A percentile compares a stretch with the other conserved stretches of the same genome.
phyloP scores from a whole-genome alignment of 1,140 invertebrate genomes.

The Harlomillsia oculata region DNA sequence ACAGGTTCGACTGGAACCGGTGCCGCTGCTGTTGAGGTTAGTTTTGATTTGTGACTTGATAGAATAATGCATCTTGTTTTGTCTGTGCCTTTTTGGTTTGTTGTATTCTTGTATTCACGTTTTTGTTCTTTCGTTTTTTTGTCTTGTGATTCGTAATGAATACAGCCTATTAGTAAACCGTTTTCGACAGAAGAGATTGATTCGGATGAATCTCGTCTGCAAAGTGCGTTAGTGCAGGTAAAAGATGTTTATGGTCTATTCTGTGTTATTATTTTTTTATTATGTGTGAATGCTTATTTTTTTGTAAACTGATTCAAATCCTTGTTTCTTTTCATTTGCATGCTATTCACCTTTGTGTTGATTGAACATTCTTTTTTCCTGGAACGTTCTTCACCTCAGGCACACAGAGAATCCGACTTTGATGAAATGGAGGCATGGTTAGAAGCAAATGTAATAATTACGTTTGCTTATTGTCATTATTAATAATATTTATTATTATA shows the following conservation, averaged over 20 bases:
- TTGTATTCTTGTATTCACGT: too few species aligned
- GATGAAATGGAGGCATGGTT: constrained; percentile 91
- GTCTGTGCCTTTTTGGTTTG: too few species aligned
- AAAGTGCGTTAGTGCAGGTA: background rate
- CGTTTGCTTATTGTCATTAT: constrained; percentile 4
- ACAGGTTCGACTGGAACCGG: constrained; percentile 42
- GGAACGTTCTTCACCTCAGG: too few species aligned
- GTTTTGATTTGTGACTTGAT: too few species aligned
- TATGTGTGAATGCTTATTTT: too few species aligned
- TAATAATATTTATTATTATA: constrained; percentile 6
- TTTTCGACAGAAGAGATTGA: too few species aligned
- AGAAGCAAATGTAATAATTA: constrained; percentile 51
- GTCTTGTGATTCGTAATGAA: too few species aligned
- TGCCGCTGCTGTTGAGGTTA: too few species aligned
- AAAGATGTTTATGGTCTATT: background rate
- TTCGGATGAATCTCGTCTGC: too few species aligned
- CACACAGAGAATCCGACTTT: constrained; percentile 74
- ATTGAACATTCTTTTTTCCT: constrained; percentile 11
- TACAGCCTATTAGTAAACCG: too few species aligned
- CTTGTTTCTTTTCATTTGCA: background rate
- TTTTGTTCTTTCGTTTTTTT: too few species aligned
- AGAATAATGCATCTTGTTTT: too few species aligned
- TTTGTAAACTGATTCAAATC: background rate
- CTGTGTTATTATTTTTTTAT: background rate
- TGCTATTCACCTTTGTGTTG: background rate